Conservation (phyloP, 2,888 invertebrate genomes). For the Belgica antarctica region DNA sequence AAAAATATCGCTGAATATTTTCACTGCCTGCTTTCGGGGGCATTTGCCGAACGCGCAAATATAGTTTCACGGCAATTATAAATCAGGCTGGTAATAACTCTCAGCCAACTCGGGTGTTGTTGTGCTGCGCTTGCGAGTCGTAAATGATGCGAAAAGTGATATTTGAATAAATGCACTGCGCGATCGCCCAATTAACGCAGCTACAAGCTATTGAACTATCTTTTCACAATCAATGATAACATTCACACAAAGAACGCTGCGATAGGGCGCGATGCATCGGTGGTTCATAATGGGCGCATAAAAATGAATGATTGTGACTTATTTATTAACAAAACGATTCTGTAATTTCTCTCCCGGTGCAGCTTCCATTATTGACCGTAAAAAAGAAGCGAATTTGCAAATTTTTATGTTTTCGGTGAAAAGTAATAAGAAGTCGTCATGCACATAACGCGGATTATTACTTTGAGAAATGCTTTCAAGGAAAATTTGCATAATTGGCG, state of each 20-base stretch:
- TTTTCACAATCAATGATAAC: constrained; percentile 13
- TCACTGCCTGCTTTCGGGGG: not conserved
- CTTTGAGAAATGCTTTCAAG: constrained; percentile 21
- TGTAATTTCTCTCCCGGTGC: constrained; percentile 17
- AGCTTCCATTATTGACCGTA: constrained; percentile 36
- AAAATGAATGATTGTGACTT: not conserved
- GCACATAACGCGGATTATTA: not conserved
- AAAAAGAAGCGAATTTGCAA: constrained; percentile 19
- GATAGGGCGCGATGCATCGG: not conserved
- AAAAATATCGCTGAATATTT: constrained; percentile 27
- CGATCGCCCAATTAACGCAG: constrained; percentile 22
- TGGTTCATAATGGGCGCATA: not conserved
- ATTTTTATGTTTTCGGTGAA: constrained; percentile 19
- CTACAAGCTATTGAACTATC: constrained; percentile 19
- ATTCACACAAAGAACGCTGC: not conserved
- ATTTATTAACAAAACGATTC: constrained; percentile 21
- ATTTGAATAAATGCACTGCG: constrained; percentile 18
- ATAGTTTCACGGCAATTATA: constrained; percentile 33
- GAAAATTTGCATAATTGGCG: constrained; percentile 23
- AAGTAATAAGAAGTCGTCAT: not conserved
- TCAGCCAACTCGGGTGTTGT: not conserved
- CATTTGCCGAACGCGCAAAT: not conserved
- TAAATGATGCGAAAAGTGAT: constrained; percentile 29
- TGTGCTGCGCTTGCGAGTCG: not conserved
- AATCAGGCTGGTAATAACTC: constrained; percentile 16